phyloP scores from a whole-genome alignment of 1,140 invertebrate genomes.

The Calephelis virginiensis region DNA sequence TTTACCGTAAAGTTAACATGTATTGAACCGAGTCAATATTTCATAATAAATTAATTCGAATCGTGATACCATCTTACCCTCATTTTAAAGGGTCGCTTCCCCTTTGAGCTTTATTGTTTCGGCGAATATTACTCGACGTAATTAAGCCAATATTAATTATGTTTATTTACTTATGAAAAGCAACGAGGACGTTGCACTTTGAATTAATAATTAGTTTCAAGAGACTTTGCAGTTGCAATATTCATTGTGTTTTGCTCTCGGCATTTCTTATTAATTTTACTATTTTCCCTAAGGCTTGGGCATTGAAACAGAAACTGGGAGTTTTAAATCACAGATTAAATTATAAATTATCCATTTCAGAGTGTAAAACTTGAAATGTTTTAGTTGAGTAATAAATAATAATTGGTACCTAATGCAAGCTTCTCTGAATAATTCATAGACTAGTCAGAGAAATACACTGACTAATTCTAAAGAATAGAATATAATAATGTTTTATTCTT shows the following conservation, averaged over 20 bases:
- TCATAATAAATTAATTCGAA: constrained; percentile 32
- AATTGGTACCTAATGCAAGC: no score
- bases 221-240: constrained; percentile 14
- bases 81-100: constrained; percentile 35
- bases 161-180: constrained; percentile 47
- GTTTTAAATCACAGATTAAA: background rate
- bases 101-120: constrained; percentile 44
- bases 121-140: constrained; percentile 44
- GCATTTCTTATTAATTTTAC: background rate
- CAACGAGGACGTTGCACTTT: constrained; percentile 25
- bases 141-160: constrained; percentile 56
- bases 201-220: constrained; percentile 34
- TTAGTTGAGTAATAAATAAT: no score
- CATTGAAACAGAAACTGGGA: background rate
- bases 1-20: background rate
- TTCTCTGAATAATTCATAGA: no score
- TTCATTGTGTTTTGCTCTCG: background rate
- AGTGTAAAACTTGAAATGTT: no score
- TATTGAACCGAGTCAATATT: constrained; percentile 21
- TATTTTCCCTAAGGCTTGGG: background rate
- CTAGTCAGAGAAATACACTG: no score
- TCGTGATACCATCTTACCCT: constrained; percentile 30
- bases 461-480: no score
- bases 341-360: background rate
- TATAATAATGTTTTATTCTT: no score